These are phyloP conservation scores for Porites australiensis DNA, from an alignment of 64 coral and sea anemone species.

Conservation along the genomic window DNA sequence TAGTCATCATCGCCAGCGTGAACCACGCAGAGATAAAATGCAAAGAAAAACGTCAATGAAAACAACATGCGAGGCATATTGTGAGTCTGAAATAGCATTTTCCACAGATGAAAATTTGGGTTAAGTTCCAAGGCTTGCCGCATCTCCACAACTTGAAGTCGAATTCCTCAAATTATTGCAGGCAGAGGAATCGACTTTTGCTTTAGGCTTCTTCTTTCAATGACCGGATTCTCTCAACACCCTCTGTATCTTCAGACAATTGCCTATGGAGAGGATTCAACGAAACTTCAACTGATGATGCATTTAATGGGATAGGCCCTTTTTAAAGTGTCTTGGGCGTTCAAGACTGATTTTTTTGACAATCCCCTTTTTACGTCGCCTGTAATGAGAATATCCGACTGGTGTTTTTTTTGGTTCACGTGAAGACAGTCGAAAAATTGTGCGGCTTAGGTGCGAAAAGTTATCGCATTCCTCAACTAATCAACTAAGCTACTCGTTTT, in stretches of 20 bases:
- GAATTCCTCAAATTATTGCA: not conserved
- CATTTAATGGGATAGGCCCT: not conserved
- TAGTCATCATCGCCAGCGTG: conserved; percentile 75
- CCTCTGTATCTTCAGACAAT: conserved; percentile 27
- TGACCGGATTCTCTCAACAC: conserved; percentile 31
- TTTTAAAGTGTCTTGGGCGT: not conserved
- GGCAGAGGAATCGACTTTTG: not conserved
- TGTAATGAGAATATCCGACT: not conserved
- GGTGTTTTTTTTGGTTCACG: not conserved
- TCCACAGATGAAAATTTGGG: not conserved
- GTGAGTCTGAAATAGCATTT: not conserved
- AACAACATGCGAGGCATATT: not conserved
- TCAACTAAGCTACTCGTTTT: not conserved
- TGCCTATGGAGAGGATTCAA: conserved; percentile 15
- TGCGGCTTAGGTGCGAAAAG: not conserved
- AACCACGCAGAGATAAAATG: conserved; percentile 6
- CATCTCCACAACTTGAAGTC: not conserved
- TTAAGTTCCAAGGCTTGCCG: not conserved
- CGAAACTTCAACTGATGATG: not conserved
- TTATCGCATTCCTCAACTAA: not conserved
- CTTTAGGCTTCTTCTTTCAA: not conserved
- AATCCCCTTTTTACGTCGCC: not conserved
- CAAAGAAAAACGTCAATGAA: conserved; percentile 1
- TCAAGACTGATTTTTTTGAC: not conserved
- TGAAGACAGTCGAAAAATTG: not conserved